Evolutionary conservation across 1,140 invertebrate genomes (phyloP).

Genomic region (Charaxes varanes): DNA sequence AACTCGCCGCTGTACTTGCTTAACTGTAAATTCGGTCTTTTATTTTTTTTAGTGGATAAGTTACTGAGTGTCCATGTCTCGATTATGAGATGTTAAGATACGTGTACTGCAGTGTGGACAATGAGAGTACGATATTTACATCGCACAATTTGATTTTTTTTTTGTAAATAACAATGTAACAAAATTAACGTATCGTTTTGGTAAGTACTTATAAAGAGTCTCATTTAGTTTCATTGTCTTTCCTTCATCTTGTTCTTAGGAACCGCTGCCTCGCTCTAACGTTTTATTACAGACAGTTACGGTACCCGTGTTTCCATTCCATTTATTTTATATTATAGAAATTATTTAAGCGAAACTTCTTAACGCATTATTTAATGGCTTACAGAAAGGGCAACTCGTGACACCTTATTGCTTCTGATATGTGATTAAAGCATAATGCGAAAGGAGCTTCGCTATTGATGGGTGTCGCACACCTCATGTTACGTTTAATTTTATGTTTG

Average conservation of each 20-base stretch:
- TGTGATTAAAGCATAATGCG: too few relatives aligned
- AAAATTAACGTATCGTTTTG: slow-evolving; percentile 19
- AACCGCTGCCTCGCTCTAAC: slow-evolving; percentile 22
- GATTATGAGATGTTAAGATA: slow-evolving; percentile 2
- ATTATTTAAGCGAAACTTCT: too few relatives aligned
- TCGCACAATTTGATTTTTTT: slow-evolving; percentile 12
- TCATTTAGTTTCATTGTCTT: background rate
- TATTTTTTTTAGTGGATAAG: slow-evolving; percentile 18
- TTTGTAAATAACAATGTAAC: slow-evolving; percentile 25
- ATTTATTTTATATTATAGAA: too few relatives aligned
- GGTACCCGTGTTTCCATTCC: slow-evolving; percentile 21
- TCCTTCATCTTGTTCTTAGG: slow-evolving; percentile 13
- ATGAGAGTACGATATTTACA: slow-evolving; percentile 22
- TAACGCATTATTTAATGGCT: too few relatives aligned
- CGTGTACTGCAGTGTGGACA: slow-evolving; percentile 20
- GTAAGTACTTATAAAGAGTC: slow-evolving; percentile 20
- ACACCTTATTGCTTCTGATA: too few relatives aligned
- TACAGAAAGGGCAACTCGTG: too few relatives aligned
- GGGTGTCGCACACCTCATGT: too few relatives aligned
- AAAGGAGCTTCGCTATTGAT: too few relatives aligned
- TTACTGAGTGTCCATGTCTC: slow-evolving; percentile 17
- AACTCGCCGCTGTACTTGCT: too few relatives aligned
- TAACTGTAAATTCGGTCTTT: too few relatives aligned
- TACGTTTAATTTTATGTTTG: too few relatives aligned
- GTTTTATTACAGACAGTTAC: slow-evolving; percentile 18